Evolutionary conservation across 2,113 vertebrate species (phyloP).

Genomic region (Labeo catla): DNA sequence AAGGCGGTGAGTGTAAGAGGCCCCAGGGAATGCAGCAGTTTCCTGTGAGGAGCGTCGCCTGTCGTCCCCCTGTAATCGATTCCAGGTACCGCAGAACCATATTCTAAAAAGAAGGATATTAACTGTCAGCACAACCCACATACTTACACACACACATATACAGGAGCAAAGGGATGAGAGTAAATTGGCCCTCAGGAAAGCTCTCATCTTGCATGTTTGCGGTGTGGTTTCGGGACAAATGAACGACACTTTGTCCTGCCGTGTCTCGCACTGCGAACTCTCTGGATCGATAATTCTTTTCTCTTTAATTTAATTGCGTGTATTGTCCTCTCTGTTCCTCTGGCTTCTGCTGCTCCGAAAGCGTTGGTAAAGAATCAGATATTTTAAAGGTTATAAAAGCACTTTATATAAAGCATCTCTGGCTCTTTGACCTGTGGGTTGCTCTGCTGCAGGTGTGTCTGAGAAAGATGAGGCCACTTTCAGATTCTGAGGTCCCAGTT

Average conservation of each 20-base stretch:
- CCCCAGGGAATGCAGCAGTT: slow-evolving; percentile 54
- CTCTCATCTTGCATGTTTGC: slow-evolving; percentile 25
- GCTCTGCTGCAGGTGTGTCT: background rate
- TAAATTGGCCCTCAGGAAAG: slow-evolving; percentile 54
- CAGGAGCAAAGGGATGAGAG: slow-evolving; percentile 20
- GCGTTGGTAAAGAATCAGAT: background rate
- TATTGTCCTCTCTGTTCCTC: background rate
- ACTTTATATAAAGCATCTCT: background rate
- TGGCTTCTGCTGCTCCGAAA: background rate
- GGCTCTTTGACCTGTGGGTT: background rate
- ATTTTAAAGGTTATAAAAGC: slow-evolving; percentile 36
- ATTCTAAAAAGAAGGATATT: slow-evolving; percentile 52
- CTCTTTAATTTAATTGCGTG: slow-evolving; percentile 38
- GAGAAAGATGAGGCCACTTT: background rate
- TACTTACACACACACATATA: slow-evolving; percentile 28
- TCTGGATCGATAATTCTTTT: slow-evolving; percentile 35
- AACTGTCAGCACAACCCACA: slow-evolving; percentile 42
- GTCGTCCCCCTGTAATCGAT: slow-evolving; percentile 56
- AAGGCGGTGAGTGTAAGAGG: slow-evolving; percentile 11
- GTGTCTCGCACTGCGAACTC: slow-evolving; percentile 3
- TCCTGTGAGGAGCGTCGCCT: slow-evolving; percentile 49
- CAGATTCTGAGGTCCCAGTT: background rate
- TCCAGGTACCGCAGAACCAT: slow-evolving; percentile 52
- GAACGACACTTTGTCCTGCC: slow-evolving; percentile 28
- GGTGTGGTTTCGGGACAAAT: slow-evolving; percentile 26